Evolutionary conservation across 2,888 invertebrate genomes (phyloP), one percentile per base, ranked within the genome.

Genomic region (Ellobium chinense): DNA sequence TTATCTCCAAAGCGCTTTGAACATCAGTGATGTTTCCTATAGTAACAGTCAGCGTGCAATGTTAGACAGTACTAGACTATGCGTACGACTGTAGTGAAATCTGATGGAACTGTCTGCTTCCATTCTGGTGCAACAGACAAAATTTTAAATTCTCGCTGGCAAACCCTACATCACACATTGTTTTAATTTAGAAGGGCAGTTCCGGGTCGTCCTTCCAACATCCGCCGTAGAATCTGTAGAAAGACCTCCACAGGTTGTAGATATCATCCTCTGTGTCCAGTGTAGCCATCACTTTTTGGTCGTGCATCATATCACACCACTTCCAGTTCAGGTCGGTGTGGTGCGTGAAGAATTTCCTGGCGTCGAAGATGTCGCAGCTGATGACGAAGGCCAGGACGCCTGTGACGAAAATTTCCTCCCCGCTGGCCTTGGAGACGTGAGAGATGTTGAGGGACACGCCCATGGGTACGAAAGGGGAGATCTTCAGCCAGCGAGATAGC

Each of bases 191-290:
- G n/a, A n/a, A n/a, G 31, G 54, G 31, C 12, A 70, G 39, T 2
- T 56, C 56, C 9, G 56, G 56, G 3, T 56, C 56, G 54, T 70
- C 69, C 56, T 70, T 73, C 73, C 73, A 73, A 36, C 73, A 73
- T 60, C 36, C 36, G 1, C 73, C 73, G n/a, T 73, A 73, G n/a
- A 37, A 73, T 39, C 58, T 60, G 60, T 60, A 73, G 37, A 73
- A 58, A 0, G 73, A 73, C n/a, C 60, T 36, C 73, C 73, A 73
- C 37, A 73, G 27, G 12, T 73, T 60, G 73, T 27, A 73, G 24
- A 73, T 3, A 7, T 24, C 73, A 1, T 36, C 3, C n/a, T 37
- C 60, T 12, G 1, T 7, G 18, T 7, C 76, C 76, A 1, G 76
- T 76, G 27, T 66, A 27, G 18, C 76, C 2, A 27, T 34, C 0